Base-by-base conservation (phyloP, 2,113 vertebrate genomes). In the Oryzias curvinotus region DNA sequence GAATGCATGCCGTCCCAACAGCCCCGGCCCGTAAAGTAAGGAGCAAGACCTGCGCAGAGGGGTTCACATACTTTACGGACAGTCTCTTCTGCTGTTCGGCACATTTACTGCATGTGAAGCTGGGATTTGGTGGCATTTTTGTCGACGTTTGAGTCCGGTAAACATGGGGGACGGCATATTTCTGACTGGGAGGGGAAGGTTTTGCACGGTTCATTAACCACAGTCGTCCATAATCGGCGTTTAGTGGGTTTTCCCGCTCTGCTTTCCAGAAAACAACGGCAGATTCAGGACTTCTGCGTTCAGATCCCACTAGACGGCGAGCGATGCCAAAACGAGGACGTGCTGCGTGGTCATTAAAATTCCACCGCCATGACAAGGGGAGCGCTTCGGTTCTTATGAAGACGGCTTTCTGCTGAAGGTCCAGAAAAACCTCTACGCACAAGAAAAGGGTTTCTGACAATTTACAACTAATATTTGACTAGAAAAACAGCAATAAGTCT, bases 271-370 rank as follows among this genome's bases (percentile, higher is more conserved):
- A 74, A 80, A 73, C 62, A 48, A 64, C 59, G 55, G 68, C 62
- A 58, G 43, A 77, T 69, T 75, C 72, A 52, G 66, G 53, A 48
- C 45, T 70, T 83, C 54, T 68, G 68, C 60, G 44, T 73, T 65
- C 68, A 83, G 71, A 82, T 86, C 79, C 78, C 66, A 77, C 78
- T 65, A 76, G 76, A 82, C 48, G 58, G 21, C 59, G 71, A 67
- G 83, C 85, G 79, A 85, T 80, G 80, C 83, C 73, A 84, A 84
- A 84, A 77, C 17, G 14, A 80, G 86, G 78, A 73, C 65, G 75
- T 45, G 42, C 73, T 77, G 78, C 71, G 56, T 65, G 65, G 76
- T 82, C 77, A 86, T 91, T 88, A 82, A 89, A 87, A 89, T 89
- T 88, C 88, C 88, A 76, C 57, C 18, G 68, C 67, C 50, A 77